Percentiles rank a stretch among this genome's conserved stretches.
These are phyloP conservation scores for Brachyalestes nurse DNA, from an alignment of 2,797 vertebrate genomes.

Conservation along the genomic window DNA sequence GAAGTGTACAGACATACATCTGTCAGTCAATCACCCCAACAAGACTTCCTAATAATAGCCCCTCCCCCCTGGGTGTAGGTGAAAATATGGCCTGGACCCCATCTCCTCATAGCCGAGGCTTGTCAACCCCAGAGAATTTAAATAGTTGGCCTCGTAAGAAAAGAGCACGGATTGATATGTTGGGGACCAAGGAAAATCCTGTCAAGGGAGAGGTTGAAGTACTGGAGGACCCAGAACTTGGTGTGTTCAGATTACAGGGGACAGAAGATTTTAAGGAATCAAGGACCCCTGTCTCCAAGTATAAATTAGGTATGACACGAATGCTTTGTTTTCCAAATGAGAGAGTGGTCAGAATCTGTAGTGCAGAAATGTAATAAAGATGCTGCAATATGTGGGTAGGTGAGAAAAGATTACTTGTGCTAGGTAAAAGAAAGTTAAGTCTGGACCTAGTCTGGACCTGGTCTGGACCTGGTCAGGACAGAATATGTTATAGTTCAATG, in stretches of 20 bases:
- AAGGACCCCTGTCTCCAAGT: slow-evolving; percentile 52
- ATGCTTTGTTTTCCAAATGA: slow-evolving; percentile 45
- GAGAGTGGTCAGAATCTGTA: slow-evolving; percentile 65
- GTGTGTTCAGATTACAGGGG: slow-evolving; percentile 82
- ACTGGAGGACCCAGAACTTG: slow-evolving; percentile 85
- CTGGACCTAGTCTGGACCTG: too few relatives aligned
- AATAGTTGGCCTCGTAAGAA: slow-evolving; percentile 94
- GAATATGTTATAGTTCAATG: too few relatives aligned
- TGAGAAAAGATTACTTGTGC: slow-evolving; percentile 54
- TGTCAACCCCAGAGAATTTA: slow-evolving; percentile 86
- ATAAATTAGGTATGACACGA: slow-evolving; percentile 62
- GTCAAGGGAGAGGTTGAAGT: slow-evolving; percentile 59
- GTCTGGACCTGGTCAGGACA: too few relatives aligned
- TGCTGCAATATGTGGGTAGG: slow-evolving; percentile 23
- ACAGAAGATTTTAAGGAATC: slow-evolving; percentile 69
- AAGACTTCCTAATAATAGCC: slow-evolving; percentile 68
- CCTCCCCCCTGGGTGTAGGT: slow-evolving; percentile 76
- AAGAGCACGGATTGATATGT: slow-evolving; percentile 72
- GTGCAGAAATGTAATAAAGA: slow-evolving; percentile 44
- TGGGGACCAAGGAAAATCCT: slow-evolving; percentile 62
- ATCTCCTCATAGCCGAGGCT: slow-evolving; percentile 87
- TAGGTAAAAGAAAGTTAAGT: slow-evolving; percentile 61
- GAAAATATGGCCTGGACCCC: slow-evolving; percentile 80
- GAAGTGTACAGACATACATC: slow-evolving; percentile 87
- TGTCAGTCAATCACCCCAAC: slow-evolving; percentile 95